Base-by-base conservation (phyloP, 2,888 invertebrate species). In the Cataglyphis albicans region DNA sequence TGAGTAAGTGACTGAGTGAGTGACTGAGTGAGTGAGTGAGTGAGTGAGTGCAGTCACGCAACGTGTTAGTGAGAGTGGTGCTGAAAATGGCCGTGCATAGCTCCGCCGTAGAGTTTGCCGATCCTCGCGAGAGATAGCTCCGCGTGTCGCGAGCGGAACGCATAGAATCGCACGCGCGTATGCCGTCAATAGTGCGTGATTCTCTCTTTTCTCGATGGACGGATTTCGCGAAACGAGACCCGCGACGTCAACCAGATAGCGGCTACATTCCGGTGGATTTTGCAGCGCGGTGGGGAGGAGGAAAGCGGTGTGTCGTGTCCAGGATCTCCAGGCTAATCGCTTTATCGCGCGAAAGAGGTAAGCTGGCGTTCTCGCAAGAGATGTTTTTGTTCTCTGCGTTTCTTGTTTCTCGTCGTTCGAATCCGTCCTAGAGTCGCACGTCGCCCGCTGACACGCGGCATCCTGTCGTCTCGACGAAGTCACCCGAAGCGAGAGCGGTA, bases 31-130 rank as follows among this genome's bases (percentile, higher is more conserved):
- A 25, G 25, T 25, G 25, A 25, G 25, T 25, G 25, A 25, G 25
- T 1, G 25, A 25, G 89, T 91, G 90, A 90, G 91, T 18, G 15
- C 7, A 18, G 15, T 57, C 41, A 21, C 52, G 29, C 32, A 52
- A n/a, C 32, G 32, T 67, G 25, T 18, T 41, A 4, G 55, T 21
- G 9, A 21, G 10, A 41, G n/a, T 15, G 59, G 83, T 82, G 82
- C 91, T 92, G 93, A 94, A 94, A 93, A 93, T 93, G 93, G 93
- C 93, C 92, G 93, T 91, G 78, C 32, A 89, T 84, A 89, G 88
- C 84, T 85, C 82, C 32, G 75, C 74, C 72, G 85, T 82, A 61
- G 85, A 87, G 85, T 86, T 89, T 84, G 64, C 84, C 85, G 86
- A 88, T 89, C 84, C 68, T 32, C 75, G 52, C 73, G 67, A 84